Evolutionary conservation across 2,888 invertebrate species (phyloP).

Genomic region (Arrhopalites spinosus): DNA sequence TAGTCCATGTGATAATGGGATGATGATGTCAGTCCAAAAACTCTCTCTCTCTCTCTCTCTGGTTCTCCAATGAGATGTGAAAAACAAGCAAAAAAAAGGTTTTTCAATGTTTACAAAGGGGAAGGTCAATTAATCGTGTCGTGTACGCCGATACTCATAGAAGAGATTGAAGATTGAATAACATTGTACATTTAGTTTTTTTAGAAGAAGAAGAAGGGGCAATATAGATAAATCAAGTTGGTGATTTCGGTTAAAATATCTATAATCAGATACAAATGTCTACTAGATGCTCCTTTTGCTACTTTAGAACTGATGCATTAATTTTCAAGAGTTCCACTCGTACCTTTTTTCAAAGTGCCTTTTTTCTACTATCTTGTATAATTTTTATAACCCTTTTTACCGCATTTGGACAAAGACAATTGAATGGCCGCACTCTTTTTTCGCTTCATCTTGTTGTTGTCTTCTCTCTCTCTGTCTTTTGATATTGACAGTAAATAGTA

Average conservation of each 20-base stretch:
- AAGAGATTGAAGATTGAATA: not conserved
- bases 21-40: conserved; percentile 4
- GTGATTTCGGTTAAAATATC: not conserved
- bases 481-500: no score
- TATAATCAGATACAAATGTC: not conserved
- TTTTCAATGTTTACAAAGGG: not conserved
- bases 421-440: no score
- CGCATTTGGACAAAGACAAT: no score
- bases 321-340: no score
- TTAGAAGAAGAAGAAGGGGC: not conserved
- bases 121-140: not conserved
- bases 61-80: no score
- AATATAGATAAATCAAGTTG: not conserved
- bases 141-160: not conserved
- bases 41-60: no score
- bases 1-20: not conserved
- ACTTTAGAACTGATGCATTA: not conserved
- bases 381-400: no score
- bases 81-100: not conserved
- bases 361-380: no score
- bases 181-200: not conserved
- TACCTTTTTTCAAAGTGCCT: no score
- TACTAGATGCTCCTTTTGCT: not conserved
- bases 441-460: no score
- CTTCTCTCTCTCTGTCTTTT: no score